Base-by-base conservation (phyloP, 1,140 invertebrate genomes). In the Drepana arcuata region DNA sequence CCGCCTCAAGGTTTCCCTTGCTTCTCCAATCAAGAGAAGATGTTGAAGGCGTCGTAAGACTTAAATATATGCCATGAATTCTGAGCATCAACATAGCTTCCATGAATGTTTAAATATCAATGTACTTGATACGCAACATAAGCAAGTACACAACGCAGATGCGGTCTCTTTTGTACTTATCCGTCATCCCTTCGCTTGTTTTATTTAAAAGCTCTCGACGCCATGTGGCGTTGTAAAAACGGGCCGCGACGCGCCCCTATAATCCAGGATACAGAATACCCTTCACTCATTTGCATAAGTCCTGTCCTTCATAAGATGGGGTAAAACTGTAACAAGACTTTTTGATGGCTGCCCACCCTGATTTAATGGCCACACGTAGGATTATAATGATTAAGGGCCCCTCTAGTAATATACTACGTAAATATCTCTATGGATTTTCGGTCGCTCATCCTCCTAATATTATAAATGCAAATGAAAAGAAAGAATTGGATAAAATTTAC, bases 151-250 rank as follows among this genome's bases (percentile, higher is more conserved):
- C n/a, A n/a, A n/a, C n/a, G n/a, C 18, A 4, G 18, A 21, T 5
- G 18, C 18, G 26, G 14, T n/a, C 26, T 25, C 34, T 42, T 39
- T 48, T 10, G 24, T 26, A 48, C 46, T 48, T 48, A 43, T 35
- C 32, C 41, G 27, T 15, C 36, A 26, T 26, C 24, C 36, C 28
- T 14, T 31, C 43, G 41, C 46, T 43, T 48, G 53, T 57, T 56
- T 51, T 52, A 39, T 40, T 48, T 40, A 45, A 54, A 57, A 48
- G 48, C 54, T 31, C 44, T 32, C 36, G 42, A 53, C 59, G 44
- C 55, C 55, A 63, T 63, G 51, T 63, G 59, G 46, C 49, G 34
- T 47, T 63, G 48, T 53, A 63, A 63, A 63, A 63, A 56, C 55
- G 51, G 39, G 29, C 40, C 36, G 42, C 44, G 38, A 38, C 43